phyloP scores from a whole-genome alignment of 2,797 vertebrate genomes.

The Halcyon smyrnensis region DNA sequence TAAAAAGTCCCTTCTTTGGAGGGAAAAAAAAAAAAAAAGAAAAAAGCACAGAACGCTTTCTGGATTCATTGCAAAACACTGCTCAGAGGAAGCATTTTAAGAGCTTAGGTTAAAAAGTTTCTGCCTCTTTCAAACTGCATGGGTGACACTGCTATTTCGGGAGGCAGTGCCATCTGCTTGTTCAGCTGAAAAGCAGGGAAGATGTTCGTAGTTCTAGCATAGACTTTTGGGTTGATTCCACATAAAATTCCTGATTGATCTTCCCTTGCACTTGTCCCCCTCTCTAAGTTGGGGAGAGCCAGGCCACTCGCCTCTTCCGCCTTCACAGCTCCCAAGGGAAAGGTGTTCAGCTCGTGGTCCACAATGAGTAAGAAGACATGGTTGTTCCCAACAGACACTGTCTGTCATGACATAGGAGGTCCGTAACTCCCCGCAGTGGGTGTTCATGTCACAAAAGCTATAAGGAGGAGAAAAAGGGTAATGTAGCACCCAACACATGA shows the following conservation, averaged over 20 bases:
- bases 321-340: neutral
- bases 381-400: neutral
- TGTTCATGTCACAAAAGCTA: neutral
- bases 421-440: neutral
- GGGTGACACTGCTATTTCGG: constrained; percentile 66
- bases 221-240: constrained; percentile 36
- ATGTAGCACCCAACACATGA: rapidly evolving
- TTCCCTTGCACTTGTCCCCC: neutral
- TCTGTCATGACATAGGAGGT: rapidly evolving
- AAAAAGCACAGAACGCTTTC: neutral
- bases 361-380: neutral
- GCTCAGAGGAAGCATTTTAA: constrained; percentile 32
- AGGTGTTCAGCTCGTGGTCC: neutral
- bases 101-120: constrained; percentile 68
- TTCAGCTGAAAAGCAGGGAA: constrained; percentile 50
- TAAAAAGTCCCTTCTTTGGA: neutral
- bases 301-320: neutral
- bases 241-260: neutral
- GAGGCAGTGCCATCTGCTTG: constrained; percentile 61
- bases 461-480: neutral
- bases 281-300: neutral
- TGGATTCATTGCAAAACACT: constrained; percentile 36
- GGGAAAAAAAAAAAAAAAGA: neutral
- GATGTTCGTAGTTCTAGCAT: constrained; percentile 52
- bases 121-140: constrained; percentile 57